phyloP scores from a whole-genome alignment of 2,888 invertebrate genomes.

The Argyresthia goedartella region DNA sequence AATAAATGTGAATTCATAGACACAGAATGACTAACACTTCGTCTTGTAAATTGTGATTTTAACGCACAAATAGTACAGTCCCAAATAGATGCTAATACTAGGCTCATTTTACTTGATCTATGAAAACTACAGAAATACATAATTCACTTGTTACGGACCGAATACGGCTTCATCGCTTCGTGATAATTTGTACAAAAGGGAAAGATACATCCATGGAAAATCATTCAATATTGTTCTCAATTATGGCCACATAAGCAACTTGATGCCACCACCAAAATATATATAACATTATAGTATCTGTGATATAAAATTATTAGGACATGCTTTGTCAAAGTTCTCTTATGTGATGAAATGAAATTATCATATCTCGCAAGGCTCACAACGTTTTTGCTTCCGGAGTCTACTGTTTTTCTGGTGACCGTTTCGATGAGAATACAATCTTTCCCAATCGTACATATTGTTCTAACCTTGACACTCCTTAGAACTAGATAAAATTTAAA shows the following conservation, averaged over 20 bases:
- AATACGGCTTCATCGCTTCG: neutral
- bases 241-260: too few species aligned
- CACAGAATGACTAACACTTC: too few species aligned
- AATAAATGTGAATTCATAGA: too few species aligned
- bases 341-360: too few species aligned
- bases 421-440: neutral
- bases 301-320: neutral
- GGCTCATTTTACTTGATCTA: neutral
- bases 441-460: constrained; percentile 1
- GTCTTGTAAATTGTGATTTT: too few species aligned
- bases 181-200: constrained; percentile 1
- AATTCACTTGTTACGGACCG: neutral
- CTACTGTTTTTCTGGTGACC: neutral
- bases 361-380: too few species aligned
- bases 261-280: too few species aligned
- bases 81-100: too few species aligned
- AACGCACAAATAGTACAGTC: too few species aligned
- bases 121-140: neutral
- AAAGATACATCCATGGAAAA: neutral
- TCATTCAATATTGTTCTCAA: too few species aligned
- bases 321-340: too few species aligned
- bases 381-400: too few species aligned
- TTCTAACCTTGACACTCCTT: constrained; percentile 20
- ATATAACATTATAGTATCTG: neutral
- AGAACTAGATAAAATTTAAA: constrained; percentile 52